Conservation (phyloP, 1,140 invertebrate species). For the Pygmarrhopalites habei region DNA sequence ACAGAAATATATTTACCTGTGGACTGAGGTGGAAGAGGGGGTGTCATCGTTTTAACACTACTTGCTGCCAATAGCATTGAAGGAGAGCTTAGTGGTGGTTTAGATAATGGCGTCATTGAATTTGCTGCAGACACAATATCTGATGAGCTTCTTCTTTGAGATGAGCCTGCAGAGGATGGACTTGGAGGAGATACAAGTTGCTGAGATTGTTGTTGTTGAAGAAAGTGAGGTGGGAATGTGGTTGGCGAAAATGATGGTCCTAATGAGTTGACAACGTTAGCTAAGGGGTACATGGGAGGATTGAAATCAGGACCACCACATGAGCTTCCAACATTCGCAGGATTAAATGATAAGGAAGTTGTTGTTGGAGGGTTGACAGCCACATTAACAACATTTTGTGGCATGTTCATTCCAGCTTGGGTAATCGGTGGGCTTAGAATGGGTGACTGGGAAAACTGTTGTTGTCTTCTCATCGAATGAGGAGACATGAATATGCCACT, state of each 20-base stretch:
- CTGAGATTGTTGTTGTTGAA: constrained; percentile 27
- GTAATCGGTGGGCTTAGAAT: neutral
- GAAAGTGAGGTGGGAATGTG: constrained; percentile 15
- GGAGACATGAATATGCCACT: too few relatives aligned
- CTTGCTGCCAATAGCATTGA: constrained; percentile 27
- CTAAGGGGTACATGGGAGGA: constrained; percentile 13
- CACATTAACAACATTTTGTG: neutral
- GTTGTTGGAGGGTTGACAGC: too few relatives aligned
- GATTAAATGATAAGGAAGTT: neutral
- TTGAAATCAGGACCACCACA: neutral
- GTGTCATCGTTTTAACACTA: constrained; percentile 22
- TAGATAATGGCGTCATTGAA: constrained; percentile 35
- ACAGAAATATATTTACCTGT: too few relatives aligned
- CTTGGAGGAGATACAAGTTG: constrained; percentile 9
- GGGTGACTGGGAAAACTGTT: neutral
- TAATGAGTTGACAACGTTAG: constrained; percentile 16
- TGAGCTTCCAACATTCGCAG: neutral
- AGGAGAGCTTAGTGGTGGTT: constrained; percentile 36
- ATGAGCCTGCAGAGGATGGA: neutral
- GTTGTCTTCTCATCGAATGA: neutral
- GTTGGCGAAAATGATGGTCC: neutral
- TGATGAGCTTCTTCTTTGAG: neutral
- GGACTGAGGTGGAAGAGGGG: constrained; percentile 29
- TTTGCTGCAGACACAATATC: constrained; percentile 17
- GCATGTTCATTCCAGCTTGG: neutral